A percentile compares a stretch with the other conserved stretches of the same genome.
phyloP scores from a whole-genome alignment of 2,113 vertebrate genomes.

The Hucho hucho region DNA sequence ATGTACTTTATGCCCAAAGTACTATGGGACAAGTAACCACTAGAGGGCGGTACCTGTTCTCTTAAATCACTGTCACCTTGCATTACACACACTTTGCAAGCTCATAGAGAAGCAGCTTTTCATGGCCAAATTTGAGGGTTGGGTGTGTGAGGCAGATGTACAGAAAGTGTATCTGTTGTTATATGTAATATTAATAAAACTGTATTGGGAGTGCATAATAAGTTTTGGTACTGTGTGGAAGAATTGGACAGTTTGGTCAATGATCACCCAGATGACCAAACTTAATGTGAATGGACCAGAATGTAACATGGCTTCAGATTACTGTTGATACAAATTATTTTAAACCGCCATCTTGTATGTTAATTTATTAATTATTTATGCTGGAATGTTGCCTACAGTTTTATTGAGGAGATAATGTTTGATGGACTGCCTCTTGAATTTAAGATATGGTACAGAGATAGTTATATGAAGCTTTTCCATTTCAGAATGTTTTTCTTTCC shows the following conservation, averaged over 20 bases:
- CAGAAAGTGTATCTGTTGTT: constrained; percentile 3
- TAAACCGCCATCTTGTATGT: constrained; percentile 44
- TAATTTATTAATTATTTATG: constrained; percentile 55
- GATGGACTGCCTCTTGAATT: not conserved
- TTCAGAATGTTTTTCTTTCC: not conserved
- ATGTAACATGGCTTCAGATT: constrained; percentile 25
- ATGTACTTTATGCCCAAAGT: constrained; percentile 10
- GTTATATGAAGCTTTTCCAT: not conserved
- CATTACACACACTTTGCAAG: constrained; percentile 24
- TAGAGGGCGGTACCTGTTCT: constrained; percentile 25
- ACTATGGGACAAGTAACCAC: constrained; percentile 20
- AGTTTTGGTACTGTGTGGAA: not conserved
- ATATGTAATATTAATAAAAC: not conserved
- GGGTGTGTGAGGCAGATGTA: not conserved
- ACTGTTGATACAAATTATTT: constrained; percentile 50
- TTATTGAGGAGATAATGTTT: constrained; percentile 21
- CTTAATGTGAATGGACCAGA: constrained; percentile 47
- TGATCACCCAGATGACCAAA: constrained; percentile 27
- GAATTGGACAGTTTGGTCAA: constrained; percentile 12
- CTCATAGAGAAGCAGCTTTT: not conserved
- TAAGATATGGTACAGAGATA: not conserved
- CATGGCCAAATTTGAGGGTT: not conserved
- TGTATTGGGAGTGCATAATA: not conserved
- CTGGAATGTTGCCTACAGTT: constrained; percentile 46
- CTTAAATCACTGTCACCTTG: constrained; percentile 2